Evolutionary conservation across 2,888 invertebrate genomes (phyloP), one percentile per base, ranked within the genome.

Genomic region (Eristalis intricaria): DNA sequence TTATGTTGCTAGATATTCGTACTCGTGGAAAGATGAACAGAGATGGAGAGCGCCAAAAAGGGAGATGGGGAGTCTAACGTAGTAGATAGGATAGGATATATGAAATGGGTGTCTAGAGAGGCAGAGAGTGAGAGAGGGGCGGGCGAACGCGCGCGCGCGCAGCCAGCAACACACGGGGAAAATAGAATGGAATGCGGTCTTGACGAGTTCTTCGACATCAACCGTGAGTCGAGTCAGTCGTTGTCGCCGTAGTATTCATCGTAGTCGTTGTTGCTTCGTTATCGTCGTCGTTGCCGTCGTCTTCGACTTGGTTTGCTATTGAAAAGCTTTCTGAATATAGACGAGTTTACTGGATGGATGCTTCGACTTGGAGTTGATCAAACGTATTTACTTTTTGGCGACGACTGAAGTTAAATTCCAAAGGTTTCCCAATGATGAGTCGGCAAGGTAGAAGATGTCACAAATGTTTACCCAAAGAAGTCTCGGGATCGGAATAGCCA

Each of bases 201-300:
- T 87, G 87, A 87, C 87, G 87, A 79, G 87, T 87, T 87, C 87
- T 87, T 87, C 87, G 83, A 84, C 87, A 84, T 87, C 84, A 84
- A 80, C 84, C 79, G 76, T 87, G 87, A 87, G 80, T 81, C 56
- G 80, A 69, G 22, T 71, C 60, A 71, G 70, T 77, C 83, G 70
- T 76, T 61, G 73, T 73, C 32, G 66, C 71, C 56, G 68, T 76
- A 65, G 76, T 76, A 56, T 74, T 75, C 63, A 38, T 68, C 79
- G 40, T 63, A 11, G 38, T 38, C 38, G 38, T 38, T 13, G 38
- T 50, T 50, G 19, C 50, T 50, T 19, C 50, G 50, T 50, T 50
- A 50, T 50, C 23, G 71, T 73, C 79, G 76, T 82, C 40, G 63
- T 50, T 19, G 71, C 68, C 79, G 76, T 82, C 40, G 63, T 64